Evolutionary conservation across 2,113 vertebrate species (phyloP).

Genomic region (Phyllostomus discolor): DNA sequence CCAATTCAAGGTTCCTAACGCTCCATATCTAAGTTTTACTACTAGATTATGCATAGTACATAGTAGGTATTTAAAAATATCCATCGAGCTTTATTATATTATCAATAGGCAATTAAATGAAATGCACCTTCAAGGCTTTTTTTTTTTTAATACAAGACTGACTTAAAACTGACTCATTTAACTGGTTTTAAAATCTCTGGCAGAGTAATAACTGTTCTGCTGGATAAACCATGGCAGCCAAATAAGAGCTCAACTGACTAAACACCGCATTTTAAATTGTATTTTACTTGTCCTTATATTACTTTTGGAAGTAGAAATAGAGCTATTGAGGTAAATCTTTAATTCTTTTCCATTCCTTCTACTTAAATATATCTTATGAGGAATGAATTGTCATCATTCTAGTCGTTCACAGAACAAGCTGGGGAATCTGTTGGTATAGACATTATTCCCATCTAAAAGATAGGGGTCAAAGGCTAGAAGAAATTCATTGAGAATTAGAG

Average conservation of each 20-base stretch:
- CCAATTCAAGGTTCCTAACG: constrained; percentile 43
- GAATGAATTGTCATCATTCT: not conserved
- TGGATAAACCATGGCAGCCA: not conserved
- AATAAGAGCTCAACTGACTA: not conserved
- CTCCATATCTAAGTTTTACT: constrained; percentile 28
- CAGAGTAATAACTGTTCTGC: not conserved
- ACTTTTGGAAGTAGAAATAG: not conserved
- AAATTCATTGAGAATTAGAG: not conserved
- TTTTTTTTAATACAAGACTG: not conserved
- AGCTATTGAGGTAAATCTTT: not conserved
- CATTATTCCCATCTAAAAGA: not conserved
- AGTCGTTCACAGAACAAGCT: not conserved
- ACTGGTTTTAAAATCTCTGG: not conserved
- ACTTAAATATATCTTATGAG: constrained; percentile 1
- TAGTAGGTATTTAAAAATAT: constrained; percentile 61
- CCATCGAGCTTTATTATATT: constrained; percentile 59
- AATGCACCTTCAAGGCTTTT: constrained; percentile 53
- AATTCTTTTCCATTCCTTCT: constrained; percentile 17
- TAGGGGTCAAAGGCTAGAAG: not conserved
- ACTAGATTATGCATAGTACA: constrained; percentile 46
- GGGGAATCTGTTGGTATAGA: not conserved
- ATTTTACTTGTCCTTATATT: not conserved
- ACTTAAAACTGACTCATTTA: not conserved
- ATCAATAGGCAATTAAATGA: constrained; percentile 65
- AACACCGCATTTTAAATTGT: not conserved